Evolutionary conservation across 1,140 invertebrate species (phyloP).

Genomic region (Heliconius eleuchia): DNA sequence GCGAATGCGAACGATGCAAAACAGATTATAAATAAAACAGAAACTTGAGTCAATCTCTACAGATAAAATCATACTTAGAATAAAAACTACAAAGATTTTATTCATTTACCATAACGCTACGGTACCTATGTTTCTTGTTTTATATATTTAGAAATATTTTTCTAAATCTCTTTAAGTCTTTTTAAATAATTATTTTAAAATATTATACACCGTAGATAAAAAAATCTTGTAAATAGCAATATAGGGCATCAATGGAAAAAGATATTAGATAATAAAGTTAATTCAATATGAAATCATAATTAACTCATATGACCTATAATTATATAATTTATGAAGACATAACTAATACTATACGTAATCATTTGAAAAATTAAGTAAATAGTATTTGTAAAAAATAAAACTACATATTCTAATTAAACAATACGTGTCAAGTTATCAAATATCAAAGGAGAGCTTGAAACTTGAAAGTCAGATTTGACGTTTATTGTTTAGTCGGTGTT

Average conservation of each 20-base stretch:
- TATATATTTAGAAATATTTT: background rate
- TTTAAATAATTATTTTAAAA: too few species aligned
- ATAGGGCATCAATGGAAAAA: too few species aligned
- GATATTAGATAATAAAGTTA: too few species aligned
- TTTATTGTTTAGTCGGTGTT: background rate
- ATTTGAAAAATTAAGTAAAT: too few species aligned
- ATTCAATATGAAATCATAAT: too few species aligned
- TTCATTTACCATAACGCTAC: background rate
- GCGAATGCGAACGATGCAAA: conserved; percentile 49
- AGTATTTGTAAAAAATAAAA: too few species aligned
- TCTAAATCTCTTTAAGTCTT: background rate
- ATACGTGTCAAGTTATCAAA: background rate
- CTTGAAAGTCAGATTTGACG: background rate
- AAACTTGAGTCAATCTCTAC: conserved; percentile 17
- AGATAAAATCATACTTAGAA: background rate
- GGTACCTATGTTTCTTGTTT: conserved; percentile 15
- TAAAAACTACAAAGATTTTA: background rate
- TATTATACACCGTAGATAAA: too few species aligned
- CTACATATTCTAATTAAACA: too few species aligned
- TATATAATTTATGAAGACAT: too few species aligned
- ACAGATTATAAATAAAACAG: conserved; percentile 38
- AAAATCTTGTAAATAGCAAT: too few species aligned
- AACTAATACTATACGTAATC: too few species aligned
- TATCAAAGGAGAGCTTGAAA: background rate
- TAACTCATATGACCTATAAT: too few species aligned